These are phyloP conservation scores for Dunckerocampus dactyliophorus DNA, from an alignment of 2,113 vertebrate species.

Conservation along the genomic window DNA sequence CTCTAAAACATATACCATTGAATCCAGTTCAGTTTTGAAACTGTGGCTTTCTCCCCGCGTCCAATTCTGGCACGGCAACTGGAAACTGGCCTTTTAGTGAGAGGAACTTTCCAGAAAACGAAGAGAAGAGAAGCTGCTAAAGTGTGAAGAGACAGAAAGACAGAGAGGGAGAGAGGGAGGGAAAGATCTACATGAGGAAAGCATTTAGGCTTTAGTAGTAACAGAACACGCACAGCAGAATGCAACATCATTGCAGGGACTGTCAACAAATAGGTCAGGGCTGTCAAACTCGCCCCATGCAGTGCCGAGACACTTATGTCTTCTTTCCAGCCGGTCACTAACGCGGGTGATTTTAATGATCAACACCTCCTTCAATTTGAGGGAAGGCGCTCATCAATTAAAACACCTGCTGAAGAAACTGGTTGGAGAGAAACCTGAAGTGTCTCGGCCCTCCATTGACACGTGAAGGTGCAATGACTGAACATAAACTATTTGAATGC, in stretches of 20 bases:
- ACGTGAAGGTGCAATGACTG: background rate
- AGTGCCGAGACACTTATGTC: no score
- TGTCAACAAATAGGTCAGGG: background rate
- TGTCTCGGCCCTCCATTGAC: no score
- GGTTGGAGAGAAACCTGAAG: background rate
- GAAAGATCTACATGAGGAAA: conserved; percentile 25
- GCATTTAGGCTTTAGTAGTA: background rate
- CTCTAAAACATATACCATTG: conserved; percentile 70
- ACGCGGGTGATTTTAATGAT: no score
- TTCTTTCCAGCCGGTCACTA: no score
- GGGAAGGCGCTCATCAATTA: no score
- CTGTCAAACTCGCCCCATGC: no score
- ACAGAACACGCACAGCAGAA: background rate
- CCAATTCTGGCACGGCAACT: conserved; percentile 59
- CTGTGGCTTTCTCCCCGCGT: conserved; percentile 59
- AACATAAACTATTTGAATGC: background rate
- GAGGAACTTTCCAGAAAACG: conserved; percentile 62
- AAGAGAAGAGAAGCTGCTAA: conserved; percentile 38
- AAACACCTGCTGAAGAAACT: background rate
- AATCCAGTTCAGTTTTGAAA: conserved; percentile 69
- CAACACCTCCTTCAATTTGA: no score
- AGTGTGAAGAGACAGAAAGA: conserved; percentile 33
- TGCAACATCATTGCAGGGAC: background rate
- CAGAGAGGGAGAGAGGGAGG: conserved; percentile 31
- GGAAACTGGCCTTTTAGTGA: conserved; percentile 57